Evolutionary conservation across 2,888 invertebrate species (phyloP).

Genomic region (Galeopsomyia nigrocyanea): DNA sequence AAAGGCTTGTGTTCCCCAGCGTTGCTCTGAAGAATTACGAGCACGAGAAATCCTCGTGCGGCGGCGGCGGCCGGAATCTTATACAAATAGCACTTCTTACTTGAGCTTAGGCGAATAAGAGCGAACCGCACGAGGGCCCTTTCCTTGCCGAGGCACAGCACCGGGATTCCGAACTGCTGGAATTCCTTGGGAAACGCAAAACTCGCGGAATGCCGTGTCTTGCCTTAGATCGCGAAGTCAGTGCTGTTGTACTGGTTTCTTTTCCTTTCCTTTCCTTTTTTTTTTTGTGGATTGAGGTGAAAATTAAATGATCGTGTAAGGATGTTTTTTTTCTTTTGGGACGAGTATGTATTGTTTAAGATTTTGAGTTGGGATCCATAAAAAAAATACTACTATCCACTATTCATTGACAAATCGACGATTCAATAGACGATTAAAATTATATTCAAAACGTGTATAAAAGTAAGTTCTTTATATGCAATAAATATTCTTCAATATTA

Average conservation of each 20-base stretch:
- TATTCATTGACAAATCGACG: too few species aligned
- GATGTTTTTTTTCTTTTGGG: slow-evolving; percentile 1
- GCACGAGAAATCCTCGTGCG: slow-evolving; percentile 20
- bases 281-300: not conserved
- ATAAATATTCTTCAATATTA: too few species aligned
- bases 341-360: too few species aligned
- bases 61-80: slow-evolving; percentile 22
- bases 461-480: too few species aligned
- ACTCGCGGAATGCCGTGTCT: not conserved
- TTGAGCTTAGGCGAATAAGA: too few species aligned
- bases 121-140: too few species aligned
- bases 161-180: slow-evolving; percentile 30
- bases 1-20: slow-evolving; percentile 11
- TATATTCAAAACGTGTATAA: too few species aligned
- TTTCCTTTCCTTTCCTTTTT: slow-evolving; percentile 6
- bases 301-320: not conserved
- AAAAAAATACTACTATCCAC: too few species aligned
- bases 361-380: too few species aligned
- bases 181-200: slow-evolving; percentile 38
- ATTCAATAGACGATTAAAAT: too few species aligned
- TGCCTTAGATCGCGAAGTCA: not conserved
- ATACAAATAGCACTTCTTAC: slow-evolving; percentile 26
- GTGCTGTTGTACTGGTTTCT: not conserved
- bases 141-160: too few species aligned
- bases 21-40: slow-evolving; percentile 27